Conservation (phyloP, 2,888 invertebrate species). For the Hypolimnas misippus region DNA sequence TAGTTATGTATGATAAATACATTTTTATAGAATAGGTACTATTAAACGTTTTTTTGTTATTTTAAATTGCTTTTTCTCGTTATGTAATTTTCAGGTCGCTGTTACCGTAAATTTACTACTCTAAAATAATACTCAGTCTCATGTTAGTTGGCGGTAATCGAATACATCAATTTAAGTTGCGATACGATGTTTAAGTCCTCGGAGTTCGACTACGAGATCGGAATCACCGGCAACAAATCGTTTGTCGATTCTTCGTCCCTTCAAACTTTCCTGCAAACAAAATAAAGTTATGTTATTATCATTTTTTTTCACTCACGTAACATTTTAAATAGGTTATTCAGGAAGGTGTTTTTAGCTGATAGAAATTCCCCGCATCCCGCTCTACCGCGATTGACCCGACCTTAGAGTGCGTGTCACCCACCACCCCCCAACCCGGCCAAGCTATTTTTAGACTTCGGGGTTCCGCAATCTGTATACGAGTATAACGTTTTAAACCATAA, state of each 20-base stretch:
- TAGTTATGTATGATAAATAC: constrained; percentile 19
- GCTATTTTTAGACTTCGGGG: constrained; percentile 80
- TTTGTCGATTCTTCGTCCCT: constrained; percentile 82
- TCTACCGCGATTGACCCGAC: constrained; percentile 75
- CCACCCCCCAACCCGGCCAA: constrained; percentile 72
- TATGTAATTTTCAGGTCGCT: constrained; percentile 53
- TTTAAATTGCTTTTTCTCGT: constrained; percentile 49
- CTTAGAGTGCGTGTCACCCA: constrained; percentile 74
- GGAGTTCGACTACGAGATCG: constrained; percentile 85
- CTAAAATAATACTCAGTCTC: constrained; percentile 82
- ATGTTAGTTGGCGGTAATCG: constrained; percentile 75
- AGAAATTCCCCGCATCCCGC: constrained; percentile 51
- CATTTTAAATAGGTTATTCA: constrained; percentile 45
- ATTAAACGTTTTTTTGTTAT: constrained; percentile 48
- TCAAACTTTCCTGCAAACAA: constrained; percentile 65
- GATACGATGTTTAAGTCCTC: constrained; percentile 85
- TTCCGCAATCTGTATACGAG: constrained; percentile 60
- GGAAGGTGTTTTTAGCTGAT: constrained; percentile 51
- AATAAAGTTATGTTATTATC: constrained; percentile 26
- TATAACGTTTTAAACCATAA: constrained; percentile 44
- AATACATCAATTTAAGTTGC: constrained; percentile 77
- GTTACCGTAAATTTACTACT: constrained; percentile 65
- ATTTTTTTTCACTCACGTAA: constrained; percentile 41
- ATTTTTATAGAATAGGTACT: constrained; percentile 17
- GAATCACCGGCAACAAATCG: constrained; percentile 86